These are phyloP conservation scores for Parnassius smintheus DNA, from an alignment of 2,888 invertebrate genomes.

Conservation along the genomic window DNA sequence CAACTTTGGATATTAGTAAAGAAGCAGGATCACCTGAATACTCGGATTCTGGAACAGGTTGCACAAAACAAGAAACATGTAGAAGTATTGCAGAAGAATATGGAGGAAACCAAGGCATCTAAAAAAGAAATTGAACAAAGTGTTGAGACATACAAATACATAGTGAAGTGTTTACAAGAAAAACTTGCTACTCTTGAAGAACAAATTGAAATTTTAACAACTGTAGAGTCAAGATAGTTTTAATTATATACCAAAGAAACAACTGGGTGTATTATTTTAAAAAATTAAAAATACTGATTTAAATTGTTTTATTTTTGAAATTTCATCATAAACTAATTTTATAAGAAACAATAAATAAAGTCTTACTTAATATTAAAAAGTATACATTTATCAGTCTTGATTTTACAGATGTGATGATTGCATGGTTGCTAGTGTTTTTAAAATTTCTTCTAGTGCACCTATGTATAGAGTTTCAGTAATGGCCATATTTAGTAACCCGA, in stretches of 20 bases:
- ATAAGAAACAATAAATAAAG: not conserved
- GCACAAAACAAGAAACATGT: slow-evolving; percentile 60
- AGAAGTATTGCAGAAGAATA: slow-evolving; percentile 54
- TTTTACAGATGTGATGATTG: too few relatives aligned
- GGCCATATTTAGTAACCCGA: too few relatives aligned
- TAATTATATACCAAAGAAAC: slow-evolving; percentile 8
- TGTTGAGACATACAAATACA: slow-evolving; percentile 63
- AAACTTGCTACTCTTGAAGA: slow-evolving; percentile 71
- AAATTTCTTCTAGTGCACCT: too few relatives aligned
- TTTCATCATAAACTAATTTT: not conserved
- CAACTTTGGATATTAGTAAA: slow-evolving; percentile 66
- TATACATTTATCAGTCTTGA: not conserved
- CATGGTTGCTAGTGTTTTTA: too few relatives aligned
- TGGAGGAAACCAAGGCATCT: slow-evolving; percentile 47
- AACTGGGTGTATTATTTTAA: slow-evolving; percentile 4
- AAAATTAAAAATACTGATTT: not conserved
- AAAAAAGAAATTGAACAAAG: slow-evolving; percentile 57
- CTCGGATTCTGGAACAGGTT: slow-evolving; percentile 54
- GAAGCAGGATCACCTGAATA: slow-evolving; percentile 65
- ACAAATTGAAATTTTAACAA: slow-evolving; percentile 70
- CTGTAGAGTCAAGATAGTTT: slow-evolving; percentile 64
- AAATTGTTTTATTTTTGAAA: not conserved
- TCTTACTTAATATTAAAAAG: not conserved
- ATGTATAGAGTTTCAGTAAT: too few relatives aligned
- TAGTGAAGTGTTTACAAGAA: slow-evolving; percentile 70